phyloP scores from a whole-genome alignment of 2,888 invertebrate genomes.

The Leucophora obtusa region DNA sequence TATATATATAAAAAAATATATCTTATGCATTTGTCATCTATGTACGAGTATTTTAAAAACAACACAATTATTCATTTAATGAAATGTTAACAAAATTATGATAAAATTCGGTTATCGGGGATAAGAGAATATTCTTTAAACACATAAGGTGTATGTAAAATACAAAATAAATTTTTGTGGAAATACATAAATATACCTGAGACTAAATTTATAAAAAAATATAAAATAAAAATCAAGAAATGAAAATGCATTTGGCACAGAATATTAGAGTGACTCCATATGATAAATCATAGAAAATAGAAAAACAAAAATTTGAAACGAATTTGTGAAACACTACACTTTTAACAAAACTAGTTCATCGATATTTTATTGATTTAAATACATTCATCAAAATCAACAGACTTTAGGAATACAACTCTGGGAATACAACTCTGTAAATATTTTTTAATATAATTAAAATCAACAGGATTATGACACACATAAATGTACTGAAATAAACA shows the following conservation, averaged over 20 bases:
- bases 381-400: no score
- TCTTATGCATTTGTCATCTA: constrained; percentile 54
- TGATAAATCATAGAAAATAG: constrained; percentile 41
- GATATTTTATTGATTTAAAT: no score
- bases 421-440: no score
- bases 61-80: constrained; percentile 59
- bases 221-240: no score
- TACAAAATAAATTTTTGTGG: background rate
- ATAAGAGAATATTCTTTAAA: background rate
- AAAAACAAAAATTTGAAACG: background rate
- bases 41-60: constrained; percentile 48
- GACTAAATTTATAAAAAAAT: background rate
- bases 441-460: no score
- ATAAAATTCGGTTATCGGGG: background rate
- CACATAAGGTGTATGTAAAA: background rate
- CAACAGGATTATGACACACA: no score
- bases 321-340: background rate
- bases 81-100: constrained; percentile 5
- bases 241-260: constrained; percentile 52
- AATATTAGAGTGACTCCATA: constrained; percentile 28
- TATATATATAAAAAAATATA: constrained; percentile 27
- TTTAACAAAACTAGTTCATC: background rate
- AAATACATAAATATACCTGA: constrained; percentile 30
- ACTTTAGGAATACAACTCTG: no score
- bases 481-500: no score